Evolutionary conservation across 2,113 vertebrate genomes (phyloP).

Genomic region (Synodontis membranacea): DNA sequence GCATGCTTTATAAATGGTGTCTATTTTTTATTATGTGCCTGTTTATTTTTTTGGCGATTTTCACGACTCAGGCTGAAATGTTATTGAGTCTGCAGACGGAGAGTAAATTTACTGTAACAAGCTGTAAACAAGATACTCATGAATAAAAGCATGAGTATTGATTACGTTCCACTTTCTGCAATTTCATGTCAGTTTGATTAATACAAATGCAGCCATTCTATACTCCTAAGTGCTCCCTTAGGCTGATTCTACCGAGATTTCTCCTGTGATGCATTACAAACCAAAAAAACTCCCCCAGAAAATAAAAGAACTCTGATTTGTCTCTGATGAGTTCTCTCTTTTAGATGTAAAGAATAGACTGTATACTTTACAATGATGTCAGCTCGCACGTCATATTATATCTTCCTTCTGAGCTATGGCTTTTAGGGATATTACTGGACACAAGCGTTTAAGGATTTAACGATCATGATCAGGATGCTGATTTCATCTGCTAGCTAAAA

Average conservation of each 20-base stretch:
- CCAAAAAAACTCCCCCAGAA: not conserved
- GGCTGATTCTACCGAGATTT: conserved; percentile 7
- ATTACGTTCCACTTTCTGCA: conserved; percentile 30
- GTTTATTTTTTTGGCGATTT: not conserved
- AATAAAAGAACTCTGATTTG: not conserved
- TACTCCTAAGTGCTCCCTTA: conserved; percentile 27
- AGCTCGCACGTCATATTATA: not conserved
- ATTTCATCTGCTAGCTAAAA: not conserved
- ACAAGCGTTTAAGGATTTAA: not conserved
- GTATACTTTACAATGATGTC: not conserved
- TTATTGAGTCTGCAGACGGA: conserved; percentile 22
- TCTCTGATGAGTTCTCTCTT: not conserved
- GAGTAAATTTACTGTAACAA: conserved; percentile 39
- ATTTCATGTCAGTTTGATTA: conserved; percentile 41
- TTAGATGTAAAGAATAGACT: not conserved
- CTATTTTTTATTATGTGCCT: not conserved
- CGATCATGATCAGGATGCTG: not conserved
- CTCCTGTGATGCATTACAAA: conserved; percentile 23
- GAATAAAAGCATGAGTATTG: conserved; percentile 40
- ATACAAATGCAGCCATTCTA: conserved; percentile 30
- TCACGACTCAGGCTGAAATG: not conserved
- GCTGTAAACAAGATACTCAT: conserved; percentile 42
- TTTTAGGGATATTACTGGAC: not conserved
- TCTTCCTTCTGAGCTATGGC: not conserved
- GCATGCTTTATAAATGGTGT: not conserved